These are phyloP conservation scores for Vultur gryphus DNA, from an alignment of 2,797 vertebrate genomes.

Conservation along the genomic window DNA sequence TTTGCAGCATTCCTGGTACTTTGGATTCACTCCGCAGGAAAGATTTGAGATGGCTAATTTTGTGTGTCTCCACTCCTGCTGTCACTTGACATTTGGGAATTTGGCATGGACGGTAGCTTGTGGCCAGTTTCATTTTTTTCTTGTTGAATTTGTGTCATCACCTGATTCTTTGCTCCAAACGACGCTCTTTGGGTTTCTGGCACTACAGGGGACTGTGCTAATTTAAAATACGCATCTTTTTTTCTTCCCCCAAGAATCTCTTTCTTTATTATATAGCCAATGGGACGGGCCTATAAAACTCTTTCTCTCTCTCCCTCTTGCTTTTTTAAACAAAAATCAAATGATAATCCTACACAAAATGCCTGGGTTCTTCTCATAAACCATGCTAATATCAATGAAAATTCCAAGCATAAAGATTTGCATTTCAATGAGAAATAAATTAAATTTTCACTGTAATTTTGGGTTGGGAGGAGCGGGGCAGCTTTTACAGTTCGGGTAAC, in stretches of 20 bases:
- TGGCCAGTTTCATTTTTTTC: conserved; percentile 25
- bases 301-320: neutral
- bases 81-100: conserved; percentile 57
- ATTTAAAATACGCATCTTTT: conserved; percentile 31
- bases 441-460: conserved; percentile 24
- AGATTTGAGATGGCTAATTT: conserved; percentile 37
- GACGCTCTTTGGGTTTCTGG: conserved; percentile 21
- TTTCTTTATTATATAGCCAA: neutral
- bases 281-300: neutral
- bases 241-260: neutral
- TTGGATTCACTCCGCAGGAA: neutral
- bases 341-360: neutral
- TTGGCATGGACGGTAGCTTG: neutral
- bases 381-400: neutral
- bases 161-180: conserved; percentile 36
- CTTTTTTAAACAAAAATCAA: neutral
- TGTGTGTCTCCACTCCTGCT: conserved; percentile 58
- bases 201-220: conserved; percentile 23
- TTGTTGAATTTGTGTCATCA: conserved; percentile 46
- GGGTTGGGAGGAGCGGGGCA: neutral
- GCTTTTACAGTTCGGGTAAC: neutral
- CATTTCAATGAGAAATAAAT: conserved; percentile 59
- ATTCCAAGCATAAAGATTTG: conserved; percentile 22
- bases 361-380: neutral
- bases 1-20: conserved; percentile 24